Evolutionary conservation across 2,888 invertebrate species (phyloP), one percentile per base, ranked within the genome.

Genomic region (Drosophila gaucha): DNA sequence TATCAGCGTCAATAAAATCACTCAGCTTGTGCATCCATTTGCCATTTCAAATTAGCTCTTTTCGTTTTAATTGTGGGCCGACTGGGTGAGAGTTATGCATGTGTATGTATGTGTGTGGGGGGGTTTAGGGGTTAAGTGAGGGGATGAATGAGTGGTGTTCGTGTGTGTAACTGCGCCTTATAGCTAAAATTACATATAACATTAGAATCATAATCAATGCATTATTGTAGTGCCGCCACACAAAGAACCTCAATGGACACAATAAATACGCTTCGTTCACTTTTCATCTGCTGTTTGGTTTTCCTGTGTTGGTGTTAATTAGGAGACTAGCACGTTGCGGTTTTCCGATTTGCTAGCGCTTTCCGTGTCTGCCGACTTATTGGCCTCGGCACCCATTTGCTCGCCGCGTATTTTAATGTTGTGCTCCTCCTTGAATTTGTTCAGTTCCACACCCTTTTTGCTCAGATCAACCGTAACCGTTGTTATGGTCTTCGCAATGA

Each of bases 381-480:
- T 58, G 43, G 77, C 86, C 33, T 94, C 94, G 16, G 68, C 58
- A 24, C 82, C 65, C 12, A 90, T 60, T 63, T 94, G 94, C 75
- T 94, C 93, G 8, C 95, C 95, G 88, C 96, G 95, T 80, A 98
- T 95, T 89, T 95, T 95, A 86, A 98, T 97, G 91, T 97, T 97
- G 90, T 98, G 94, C 88, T 95, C 95, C 89, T 97, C 97, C 90
- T 97, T 96, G 92, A 96, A 99, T 74, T 96, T 96, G 90, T 98
- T 97, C 67, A 99, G 95, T 92, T 98, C 98, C 70, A 94, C 92
- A 1, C 98, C 98, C 92, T 98, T 98, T 86, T 95, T 94, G 35
- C 95, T 93, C 46, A 99, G 93, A 91, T 98, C 96, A 63, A 96
- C 96, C 64, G 95, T 95, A 36, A 98, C 93, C 54, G 94, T 94